A percentile compares a stretch with the other conserved stretches of the same genome.
phyloP scores from a whole-genome alignment of 2,888 invertebrate species.

The Eustalomyia histrio region DNA sequence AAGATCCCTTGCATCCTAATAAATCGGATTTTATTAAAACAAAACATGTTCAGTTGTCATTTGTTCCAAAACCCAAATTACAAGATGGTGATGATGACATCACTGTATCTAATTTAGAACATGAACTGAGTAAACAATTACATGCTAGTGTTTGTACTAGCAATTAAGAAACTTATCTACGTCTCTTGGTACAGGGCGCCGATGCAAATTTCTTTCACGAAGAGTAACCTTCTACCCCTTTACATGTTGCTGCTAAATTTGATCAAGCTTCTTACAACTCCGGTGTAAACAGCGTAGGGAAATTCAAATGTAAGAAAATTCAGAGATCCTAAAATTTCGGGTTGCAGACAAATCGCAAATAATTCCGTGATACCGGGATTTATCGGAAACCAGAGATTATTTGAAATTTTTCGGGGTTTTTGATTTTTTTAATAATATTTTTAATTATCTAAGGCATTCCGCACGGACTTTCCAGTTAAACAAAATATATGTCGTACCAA shows the following conservation, averaged over 20 bases:
- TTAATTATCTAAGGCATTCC: too few species aligned
- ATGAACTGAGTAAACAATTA: conserved; percentile 93
- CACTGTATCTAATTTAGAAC: conserved; percentile 81
- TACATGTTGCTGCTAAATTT: conserved; percentile 96
- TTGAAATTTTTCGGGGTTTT: too few species aligned
- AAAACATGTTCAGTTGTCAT: conserved; percentile 94
- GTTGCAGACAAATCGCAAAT: too few species aligned
- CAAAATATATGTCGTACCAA: too few species aligned
- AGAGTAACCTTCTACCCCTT: conserved; percentile 93
- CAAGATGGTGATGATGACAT: conserved; percentile 83
- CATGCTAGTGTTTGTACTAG: conserved; percentile 97
- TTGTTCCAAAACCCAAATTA: conserved; percentile 86
- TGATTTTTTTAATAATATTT: too few species aligned
- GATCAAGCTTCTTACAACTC: conserved; percentile 94
- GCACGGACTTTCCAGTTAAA: too few species aligned
- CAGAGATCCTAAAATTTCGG: too few species aligned
- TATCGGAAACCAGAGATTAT: too few species aligned
- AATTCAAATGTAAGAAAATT: too few species aligned
- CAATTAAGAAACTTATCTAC: conserved; percentile 95
- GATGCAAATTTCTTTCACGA: conserved; percentile 97
- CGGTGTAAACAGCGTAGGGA: too few species aligned
- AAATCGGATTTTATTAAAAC: conserved; percentile 97
- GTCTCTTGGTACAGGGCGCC: conserved; percentile 96
- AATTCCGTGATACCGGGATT: too few species aligned
- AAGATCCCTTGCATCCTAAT: conserved; percentile 93